phyloP scores from a whole-genome alignment of 2,113 vertebrate genomes.

The Corapipo altera region DNA sequence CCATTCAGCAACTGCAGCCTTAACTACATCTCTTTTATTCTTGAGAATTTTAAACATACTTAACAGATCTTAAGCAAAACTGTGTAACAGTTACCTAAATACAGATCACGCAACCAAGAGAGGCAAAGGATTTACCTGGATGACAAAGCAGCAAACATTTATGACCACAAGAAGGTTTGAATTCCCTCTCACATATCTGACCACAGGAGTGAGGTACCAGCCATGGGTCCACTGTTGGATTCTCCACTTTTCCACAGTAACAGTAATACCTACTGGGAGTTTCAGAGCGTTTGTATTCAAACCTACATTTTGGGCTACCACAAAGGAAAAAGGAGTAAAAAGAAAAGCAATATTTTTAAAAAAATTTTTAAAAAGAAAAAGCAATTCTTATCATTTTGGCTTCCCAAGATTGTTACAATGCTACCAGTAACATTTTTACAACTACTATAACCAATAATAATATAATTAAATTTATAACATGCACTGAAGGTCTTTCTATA shows the following conservation, averaged over 20 bases:
- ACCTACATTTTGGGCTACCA: constrained; percentile 92
- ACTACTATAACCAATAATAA: neutral
- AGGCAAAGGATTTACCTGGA: constrained; percentile 79
- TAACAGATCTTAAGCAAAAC: neutral
- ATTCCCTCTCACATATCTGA: constrained; percentile 87
- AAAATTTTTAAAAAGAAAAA: neutral
- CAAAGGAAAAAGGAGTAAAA: neutral
- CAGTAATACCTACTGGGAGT: constrained; percentile 90
- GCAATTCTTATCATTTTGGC: neutral
- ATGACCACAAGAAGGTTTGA: constrained; percentile 91
- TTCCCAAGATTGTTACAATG: neutral
- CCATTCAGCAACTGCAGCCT: neutral
- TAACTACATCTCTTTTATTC: neutral
- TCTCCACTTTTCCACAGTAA: constrained; percentile 93
- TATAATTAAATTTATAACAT: neutral
- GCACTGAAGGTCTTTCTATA: neutral
- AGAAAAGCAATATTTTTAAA: neutral
- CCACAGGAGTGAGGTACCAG: constrained; percentile 97
- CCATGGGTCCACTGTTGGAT: constrained; percentile 91
- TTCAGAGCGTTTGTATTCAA: constrained; percentile 86
- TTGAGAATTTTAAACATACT: neutral
- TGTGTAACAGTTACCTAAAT: neutral
- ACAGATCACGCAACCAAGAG: neutral
- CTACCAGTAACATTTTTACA: neutral
- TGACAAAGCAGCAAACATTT: constrained; percentile 95